These are phyloP conservation scores for Harpalus rufipes DNA, from an alignment of 2,888 invertebrate species.

Conservation along the genomic window DNA sequence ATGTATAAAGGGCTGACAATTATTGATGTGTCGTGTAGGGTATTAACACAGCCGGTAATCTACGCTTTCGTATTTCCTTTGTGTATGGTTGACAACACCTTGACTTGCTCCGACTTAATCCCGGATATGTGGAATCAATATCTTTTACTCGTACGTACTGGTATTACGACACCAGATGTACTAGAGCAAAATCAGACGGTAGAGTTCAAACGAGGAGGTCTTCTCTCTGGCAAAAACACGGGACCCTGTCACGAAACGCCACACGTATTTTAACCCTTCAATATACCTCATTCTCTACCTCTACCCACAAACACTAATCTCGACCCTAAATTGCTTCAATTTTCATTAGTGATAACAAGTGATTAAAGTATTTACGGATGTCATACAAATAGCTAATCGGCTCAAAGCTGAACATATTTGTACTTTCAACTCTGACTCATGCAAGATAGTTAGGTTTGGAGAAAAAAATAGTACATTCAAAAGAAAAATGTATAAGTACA, in stretches of 20 bases:
- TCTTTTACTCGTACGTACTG: constrained; percentile 8
- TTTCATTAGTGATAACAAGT: not conserved
- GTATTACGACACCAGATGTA: constrained; percentile 49
- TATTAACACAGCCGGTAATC: constrained; percentile 14
- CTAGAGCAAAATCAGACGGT: constrained; percentile 22
- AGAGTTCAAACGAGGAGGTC: constrained; percentile 37
- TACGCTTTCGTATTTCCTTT: constrained; percentile 10
- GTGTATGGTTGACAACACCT: constrained; percentile 47
- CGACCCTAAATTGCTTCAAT: not conserved
- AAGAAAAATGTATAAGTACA: not conserved
- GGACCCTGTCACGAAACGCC: constrained; percentile 20
- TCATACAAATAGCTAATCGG: constrained; percentile 13
- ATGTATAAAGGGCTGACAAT: constrained; percentile 36
- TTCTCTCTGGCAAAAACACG: constrained; percentile 24
- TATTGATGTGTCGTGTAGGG: constrained; percentile 30
- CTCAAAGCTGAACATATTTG: constrained; percentile 21
- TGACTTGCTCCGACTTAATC: constrained; percentile 35
- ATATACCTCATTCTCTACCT: constrained; percentile 20
- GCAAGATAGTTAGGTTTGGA: not conserved
- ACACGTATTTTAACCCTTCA: constrained; percentile 38
- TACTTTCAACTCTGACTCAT: constrained; percentile 35
- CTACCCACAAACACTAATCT: constrained; percentile 5
- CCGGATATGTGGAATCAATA: constrained; percentile 51
- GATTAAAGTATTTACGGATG: constrained; percentile 29
- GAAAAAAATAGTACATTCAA: not conserved